Conservation (phyloP, 2,797 vertebrate species). For the Pelodytes ibericus region DNA sequence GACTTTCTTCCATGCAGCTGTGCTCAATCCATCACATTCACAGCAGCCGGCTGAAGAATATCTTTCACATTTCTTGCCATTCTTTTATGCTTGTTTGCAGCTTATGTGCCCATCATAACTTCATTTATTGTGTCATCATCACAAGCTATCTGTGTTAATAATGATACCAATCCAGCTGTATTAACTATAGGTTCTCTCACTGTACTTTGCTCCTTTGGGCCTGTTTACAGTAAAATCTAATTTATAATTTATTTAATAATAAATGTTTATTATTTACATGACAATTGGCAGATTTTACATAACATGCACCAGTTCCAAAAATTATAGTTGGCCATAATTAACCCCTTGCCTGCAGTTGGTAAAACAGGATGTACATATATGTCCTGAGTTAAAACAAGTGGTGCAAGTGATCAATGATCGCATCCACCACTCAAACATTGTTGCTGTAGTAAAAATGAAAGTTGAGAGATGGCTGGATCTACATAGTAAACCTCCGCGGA, state of each 20-base stretch:
- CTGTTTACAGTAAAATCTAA: slow-evolving; percentile 14
- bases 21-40: slow-evolving; percentile 23
- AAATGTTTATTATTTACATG: slow-evolving; percentile 28
- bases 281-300: too few species aligned
- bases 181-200: not conserved
- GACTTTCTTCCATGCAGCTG: slow-evolving; percentile 31
- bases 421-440: too few species aligned
- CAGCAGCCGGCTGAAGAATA: slow-evolving; percentile 25
- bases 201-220: slow-evolving; percentile 13
- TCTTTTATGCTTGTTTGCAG: slow-evolving; percentile 32
- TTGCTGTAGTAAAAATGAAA: too few species aligned
- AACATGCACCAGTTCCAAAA: too few species aligned
- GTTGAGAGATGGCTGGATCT: too few species aligned
- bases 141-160: slow-evolving; percentile 39
- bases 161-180: too few species aligned
- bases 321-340: too few species aligned
- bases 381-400: too few species aligned
- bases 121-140: slow-evolving; percentile 45
- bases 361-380: too few species aligned
- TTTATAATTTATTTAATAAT: slow-evolving; percentile 20
- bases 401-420: too few species aligned
- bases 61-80: slow-evolving; percentile 16
- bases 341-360: too few species aligned
- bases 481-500: too few species aligned
- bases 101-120: slow-evolving; percentile 41